Evolutionary conservation across 1,140 invertebrate species (phyloP).

Genomic region (Atopsyche davidsoni): DNA sequence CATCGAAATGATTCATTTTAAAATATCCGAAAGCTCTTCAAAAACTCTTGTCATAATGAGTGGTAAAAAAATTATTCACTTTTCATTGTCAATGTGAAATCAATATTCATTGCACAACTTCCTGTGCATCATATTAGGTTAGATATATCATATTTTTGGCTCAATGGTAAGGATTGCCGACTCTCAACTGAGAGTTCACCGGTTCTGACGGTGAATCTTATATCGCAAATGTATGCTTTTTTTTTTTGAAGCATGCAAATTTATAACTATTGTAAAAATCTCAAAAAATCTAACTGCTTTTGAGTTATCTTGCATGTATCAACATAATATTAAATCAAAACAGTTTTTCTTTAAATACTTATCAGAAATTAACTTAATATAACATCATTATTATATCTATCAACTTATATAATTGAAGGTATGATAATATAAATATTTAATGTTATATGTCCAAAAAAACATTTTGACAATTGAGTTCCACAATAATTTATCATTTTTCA

Average conservation of each 20-base stretch:
- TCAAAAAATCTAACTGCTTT: not conserved
- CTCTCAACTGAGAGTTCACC: not conserved
- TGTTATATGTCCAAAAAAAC: not conserved
- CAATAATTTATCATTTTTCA: no score
- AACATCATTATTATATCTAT: not conserved
- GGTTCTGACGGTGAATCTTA: not conserved
- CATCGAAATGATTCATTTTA: constrained; percentile 3
- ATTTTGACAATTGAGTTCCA: not conserved
- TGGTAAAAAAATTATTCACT: not conserved
- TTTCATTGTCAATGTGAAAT: not conserved
- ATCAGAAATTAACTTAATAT: not conserved
- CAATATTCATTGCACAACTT: not conserved
- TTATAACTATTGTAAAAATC: constrained; percentile 3
- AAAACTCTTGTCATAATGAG: constrained; percentile 6
- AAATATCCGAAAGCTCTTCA: not conserved
- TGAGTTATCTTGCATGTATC: no score
- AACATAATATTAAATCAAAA: not conserved
- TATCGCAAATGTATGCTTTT: not conserved
- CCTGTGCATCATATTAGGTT: not conserved
- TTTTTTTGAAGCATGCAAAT: not conserved
- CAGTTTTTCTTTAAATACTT: not conserved
- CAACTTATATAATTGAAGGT: not conserved
- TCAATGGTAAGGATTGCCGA: not conserved
- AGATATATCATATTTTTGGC: not conserved
- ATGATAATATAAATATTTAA: not conserved